Evolutionary conservation across 1,140 invertebrate species (phyloP).

Genomic region (Diabrotica virgifera): DNA sequence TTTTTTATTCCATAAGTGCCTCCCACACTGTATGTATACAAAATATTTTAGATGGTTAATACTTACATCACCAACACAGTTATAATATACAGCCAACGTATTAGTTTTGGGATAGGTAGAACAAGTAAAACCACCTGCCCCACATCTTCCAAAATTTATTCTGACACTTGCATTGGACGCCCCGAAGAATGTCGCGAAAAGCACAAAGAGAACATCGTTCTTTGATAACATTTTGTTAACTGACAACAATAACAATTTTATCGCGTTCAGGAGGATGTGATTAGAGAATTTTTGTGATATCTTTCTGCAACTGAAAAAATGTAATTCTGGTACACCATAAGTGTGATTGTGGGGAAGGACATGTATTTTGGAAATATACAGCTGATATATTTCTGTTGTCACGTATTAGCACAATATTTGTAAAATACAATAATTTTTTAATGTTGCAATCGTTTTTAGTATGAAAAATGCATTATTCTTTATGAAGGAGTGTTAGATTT

Average conservation of each 20-base stretch:
- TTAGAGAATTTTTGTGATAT: not conserved
- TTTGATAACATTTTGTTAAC: not conserved
- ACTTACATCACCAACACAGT: slow-evolving; percentile 14
- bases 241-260: not conserved
- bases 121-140: slow-evolving; percentile 24
- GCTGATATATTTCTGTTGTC: too few relatives aligned
- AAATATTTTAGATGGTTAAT: slow-evolving; percentile 2
- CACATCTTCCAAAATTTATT: slow-evolving; percentile 25
- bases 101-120: slow-evolving; percentile 9
- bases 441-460: too few relatives aligned
- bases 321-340: too few relatives aligned
- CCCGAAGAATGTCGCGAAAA: not conserved
- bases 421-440: too few relatives aligned
- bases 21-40: too few relatives aligned
- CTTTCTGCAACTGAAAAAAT: too few relatives aligned
- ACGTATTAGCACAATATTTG: too few relatives aligned
- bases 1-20: too few relatives aligned
- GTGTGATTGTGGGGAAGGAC: too few relatives aligned
- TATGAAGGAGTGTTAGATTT: too few relatives aligned
- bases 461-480: too few relatives aligned
- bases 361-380: too few relatives aligned
- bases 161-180: slow-evolving; percentile 3
- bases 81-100: slow-evolving; percentile 16
- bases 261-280: not conserved
- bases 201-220: not conserved